Evolutionary conservation across 2,113 vertebrate genomes (phyloP), one percentile per base, ranked within the genome.

Genomic region (Ia io): DNA sequence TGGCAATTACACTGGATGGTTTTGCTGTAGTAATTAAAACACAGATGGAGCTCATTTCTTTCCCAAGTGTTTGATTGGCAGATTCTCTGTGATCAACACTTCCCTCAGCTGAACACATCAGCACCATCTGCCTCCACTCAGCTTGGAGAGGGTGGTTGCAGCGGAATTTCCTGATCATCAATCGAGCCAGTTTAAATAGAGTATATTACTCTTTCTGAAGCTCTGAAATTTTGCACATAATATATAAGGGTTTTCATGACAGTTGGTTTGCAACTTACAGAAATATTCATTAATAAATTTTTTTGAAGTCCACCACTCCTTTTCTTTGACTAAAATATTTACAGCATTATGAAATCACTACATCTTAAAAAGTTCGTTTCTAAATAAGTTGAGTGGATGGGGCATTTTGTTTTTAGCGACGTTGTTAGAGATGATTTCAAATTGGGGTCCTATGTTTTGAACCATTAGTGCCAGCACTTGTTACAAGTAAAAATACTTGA

Each of bases 21-120:
- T 98, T 97, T 97, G 69, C 95, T 97, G 0, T 88, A 96, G 77
- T 97, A 97, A 97, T 97, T 98, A 97, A 98, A 98, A 97, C 92
- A 90, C 86, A 98, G 97, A 96, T 98, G 87, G 96, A 97, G 74
- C 93, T 97, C 76, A 53, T 97, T 96, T 95, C 86, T 97, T 86
- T 93, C 96, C 95, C 95, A 97, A 96, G 44, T 96, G 71, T 92
- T 95, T 98, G 96, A 98, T 94, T 98, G 97, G 85, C 97, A 97
- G 94, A 95, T 96, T 86, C 70, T 94, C 89, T 93, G 96, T 96
- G 97, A 97, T 97, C 95, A 91, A n/a, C 94, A 67, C 97, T 96
- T 51, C 40, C 84, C n/a, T 40, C 84, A 85, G 93, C 61, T 96
- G 97, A 97, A 86, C 88, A 92, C 96, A 92, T 90, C 35, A 92